Conservation (phyloP, 1,140 invertebrate species). For the Leptinotarsa lineolata region DNA sequence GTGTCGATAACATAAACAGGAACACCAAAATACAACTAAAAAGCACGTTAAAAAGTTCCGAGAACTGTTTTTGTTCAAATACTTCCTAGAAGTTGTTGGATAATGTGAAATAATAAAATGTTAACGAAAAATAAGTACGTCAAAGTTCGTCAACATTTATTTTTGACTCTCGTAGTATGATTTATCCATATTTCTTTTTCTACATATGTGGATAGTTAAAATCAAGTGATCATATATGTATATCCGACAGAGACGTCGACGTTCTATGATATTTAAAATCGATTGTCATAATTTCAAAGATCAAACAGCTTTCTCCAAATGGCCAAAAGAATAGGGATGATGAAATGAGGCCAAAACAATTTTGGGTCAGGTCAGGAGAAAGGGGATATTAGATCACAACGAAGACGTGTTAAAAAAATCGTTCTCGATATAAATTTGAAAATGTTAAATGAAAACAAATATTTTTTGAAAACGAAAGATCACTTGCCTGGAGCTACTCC, state of each 20-base stretch:
- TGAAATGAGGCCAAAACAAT: neutral
- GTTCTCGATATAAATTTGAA: neutral
- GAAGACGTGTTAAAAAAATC: neutral
- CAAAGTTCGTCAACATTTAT: neutral
- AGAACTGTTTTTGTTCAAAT: neutral
- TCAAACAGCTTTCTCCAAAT: neutral
- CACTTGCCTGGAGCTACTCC: constrained; percentile 3
- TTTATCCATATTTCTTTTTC: neutral
- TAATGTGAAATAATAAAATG: neutral
- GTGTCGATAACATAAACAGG: neutral
- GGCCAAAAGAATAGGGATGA: neutral
- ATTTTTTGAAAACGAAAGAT: neutral
- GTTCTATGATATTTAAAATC: neutral
- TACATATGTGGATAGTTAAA: neutral
- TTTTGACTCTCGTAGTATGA: neutral
- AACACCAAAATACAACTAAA: neutral
- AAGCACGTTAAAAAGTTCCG: neutral
- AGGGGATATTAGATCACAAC: neutral
- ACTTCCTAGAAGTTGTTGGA: neutral
- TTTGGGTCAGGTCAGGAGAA: neutral
- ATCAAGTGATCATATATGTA: neutral
- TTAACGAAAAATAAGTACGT: neutral
- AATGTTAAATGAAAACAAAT: neutral
- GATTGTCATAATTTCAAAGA: neutral
- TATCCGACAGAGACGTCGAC: neutral